phyloP scores from a whole-genome alignment of 2,888 invertebrate species.

The Chrysodeixis includens region DNA sequence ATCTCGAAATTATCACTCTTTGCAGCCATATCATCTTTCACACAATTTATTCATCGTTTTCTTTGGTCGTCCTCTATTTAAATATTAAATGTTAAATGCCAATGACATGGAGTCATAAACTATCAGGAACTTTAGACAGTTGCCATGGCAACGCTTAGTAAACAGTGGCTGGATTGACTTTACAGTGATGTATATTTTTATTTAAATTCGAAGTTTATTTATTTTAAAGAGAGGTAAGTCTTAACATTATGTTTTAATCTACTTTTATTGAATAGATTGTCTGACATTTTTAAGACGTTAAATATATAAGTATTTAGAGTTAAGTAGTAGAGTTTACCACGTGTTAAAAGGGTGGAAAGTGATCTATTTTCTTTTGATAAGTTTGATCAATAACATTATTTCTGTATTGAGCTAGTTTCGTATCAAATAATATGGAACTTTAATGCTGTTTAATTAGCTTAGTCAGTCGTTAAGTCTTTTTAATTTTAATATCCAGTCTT shows the following conservation, averaged over 20 bases:
- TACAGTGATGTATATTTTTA: constrained; percentile 23
- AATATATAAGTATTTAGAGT: too few species aligned
- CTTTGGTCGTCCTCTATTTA: too few species aligned
- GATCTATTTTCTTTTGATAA: background rate
- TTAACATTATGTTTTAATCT: background rate
- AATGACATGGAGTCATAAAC: background rate
- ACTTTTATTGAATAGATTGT: background rate
- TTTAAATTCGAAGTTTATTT: constrained; percentile 17
- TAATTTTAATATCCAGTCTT: too few species aligned
- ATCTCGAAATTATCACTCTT: too few species aligned
- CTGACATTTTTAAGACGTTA: too few species aligned
- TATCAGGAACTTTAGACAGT: constrained; percentile 16
- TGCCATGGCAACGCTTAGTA: constrained; percentile 34
- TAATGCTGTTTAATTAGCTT: too few species aligned
- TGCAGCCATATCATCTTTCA: too few species aligned
- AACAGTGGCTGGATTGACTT: background rate
- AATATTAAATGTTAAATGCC: background rate
- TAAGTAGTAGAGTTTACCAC: background rate
- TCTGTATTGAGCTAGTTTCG: too few species aligned
- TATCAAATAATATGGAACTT: too few species aligned
- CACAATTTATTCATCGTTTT: too few species aligned
- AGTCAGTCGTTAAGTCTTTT: too few species aligned
- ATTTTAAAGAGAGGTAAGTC: constrained; percentile 2
- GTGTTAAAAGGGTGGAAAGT: background rate
- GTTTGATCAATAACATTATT: background rate